phyloP scores from a whole-genome alignment of 2,888 invertebrate genomes.

The Epirrhoe alternata region DNA sequence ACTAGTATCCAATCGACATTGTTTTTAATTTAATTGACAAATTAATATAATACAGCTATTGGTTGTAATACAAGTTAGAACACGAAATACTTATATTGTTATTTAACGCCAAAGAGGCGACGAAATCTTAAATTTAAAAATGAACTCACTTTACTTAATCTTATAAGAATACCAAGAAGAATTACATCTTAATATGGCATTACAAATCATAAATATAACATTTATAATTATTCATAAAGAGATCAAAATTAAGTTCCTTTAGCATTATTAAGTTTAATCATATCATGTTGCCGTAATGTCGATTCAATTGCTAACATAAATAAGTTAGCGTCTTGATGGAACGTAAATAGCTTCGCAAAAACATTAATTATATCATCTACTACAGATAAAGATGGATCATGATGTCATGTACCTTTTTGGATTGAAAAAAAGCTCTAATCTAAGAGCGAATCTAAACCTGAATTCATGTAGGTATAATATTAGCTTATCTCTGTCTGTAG shows the following conservation, averaged over 20 bases:
- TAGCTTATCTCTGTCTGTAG: not conserved
- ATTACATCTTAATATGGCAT: conserved; percentile 83
- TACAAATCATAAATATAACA: conserved; percentile 76
- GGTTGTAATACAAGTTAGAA: not conserved
- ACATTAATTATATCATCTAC: not conserved
- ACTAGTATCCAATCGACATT: not conserved
- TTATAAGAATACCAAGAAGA: conserved; percentile 66
- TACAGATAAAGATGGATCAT: conserved; percentile 3
- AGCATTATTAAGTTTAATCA: conserved; percentile 27
- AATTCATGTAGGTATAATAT: not conserved
- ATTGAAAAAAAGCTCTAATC: not conserved
- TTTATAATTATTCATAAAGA: conserved; percentile 77
- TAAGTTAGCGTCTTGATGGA: conserved; percentile 11
- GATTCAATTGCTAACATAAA: conserved; percentile 14
- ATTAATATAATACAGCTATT: not conserved
- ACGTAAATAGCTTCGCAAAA: conserved; percentile 13
- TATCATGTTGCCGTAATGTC: conserved; percentile 15
- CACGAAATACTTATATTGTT: conserved; percentile 5
- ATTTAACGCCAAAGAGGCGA: conserved; percentile 34
- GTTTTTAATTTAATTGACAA: not conserved
- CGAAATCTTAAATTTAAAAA: conserved; percentile 29
- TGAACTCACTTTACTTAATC: conserved; percentile 31
- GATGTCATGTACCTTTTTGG: not conserved
- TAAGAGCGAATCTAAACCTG: not conserved
- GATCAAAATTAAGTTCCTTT: conserved; percentile 68